A percentile compares a stretch with the other conserved stretches of the same genome.
Evolutionary conservation across 2,888 invertebrate species (phyloP).

Genomic region (Halocaridina rubra): DNA sequence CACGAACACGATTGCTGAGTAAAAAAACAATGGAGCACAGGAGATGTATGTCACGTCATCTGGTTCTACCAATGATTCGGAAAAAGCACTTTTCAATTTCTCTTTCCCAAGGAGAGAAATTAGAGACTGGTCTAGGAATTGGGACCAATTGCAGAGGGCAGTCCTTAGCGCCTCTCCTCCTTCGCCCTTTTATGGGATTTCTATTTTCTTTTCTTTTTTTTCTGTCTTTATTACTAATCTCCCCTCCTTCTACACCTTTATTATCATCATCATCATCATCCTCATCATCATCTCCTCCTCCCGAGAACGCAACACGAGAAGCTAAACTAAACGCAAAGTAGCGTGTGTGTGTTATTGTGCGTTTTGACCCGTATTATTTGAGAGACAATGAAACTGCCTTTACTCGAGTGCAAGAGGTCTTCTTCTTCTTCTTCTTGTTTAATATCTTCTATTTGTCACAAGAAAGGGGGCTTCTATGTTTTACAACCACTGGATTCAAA

Average conservation of each 20-base stretch:
- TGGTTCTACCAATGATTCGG: too few species aligned
- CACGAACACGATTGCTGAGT: not conserved
- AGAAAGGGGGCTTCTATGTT: constrained; percentile 37
- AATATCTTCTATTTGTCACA: not conserved
- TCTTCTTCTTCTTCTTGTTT: too few species aligned
- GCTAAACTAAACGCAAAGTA: constrained; percentile 58
- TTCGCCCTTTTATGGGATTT: not conserved
- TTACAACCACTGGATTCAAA: constrained; percentile 55
- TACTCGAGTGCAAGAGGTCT: constrained; percentile 44
- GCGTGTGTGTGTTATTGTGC: constrained; percentile 59
- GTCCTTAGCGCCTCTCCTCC: not conserved
- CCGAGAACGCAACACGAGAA: constrained; percentile 57
- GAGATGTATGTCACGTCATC: too few species aligned
- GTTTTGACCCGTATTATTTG: constrained; percentile 57
- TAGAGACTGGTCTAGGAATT: not conserved
- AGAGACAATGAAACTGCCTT: constrained; percentile 58
- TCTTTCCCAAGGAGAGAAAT: not conserved
- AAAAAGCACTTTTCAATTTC: not conserved
- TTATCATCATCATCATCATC: constrained; percentile 41
- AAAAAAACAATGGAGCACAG: too few species aligned
- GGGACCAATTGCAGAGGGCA: not conserved
- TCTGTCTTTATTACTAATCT: not conserved
- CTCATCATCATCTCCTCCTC: constrained; percentile 38
- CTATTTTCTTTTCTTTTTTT: not conserved
- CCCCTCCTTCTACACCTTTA: constrained; percentile 22